phyloP scores from a whole-genome alignment of 2,113 vertebrate genomes.

The Vulpes vulpes region DNA sequence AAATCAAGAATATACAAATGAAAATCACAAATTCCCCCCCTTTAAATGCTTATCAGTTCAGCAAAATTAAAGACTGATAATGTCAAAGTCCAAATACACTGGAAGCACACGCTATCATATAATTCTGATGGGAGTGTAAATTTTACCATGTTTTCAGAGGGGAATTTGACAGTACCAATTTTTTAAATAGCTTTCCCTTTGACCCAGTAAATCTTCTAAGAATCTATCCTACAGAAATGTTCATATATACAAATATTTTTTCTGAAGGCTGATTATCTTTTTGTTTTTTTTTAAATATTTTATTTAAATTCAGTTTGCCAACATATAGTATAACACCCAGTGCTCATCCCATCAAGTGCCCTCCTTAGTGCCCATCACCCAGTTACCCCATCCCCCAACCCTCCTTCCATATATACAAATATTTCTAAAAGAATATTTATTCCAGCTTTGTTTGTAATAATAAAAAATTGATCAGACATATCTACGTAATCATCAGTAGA shows the following conservation, averaged over 20 bases:
- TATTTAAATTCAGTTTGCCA: too few relatives aligned
- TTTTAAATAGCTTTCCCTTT: conserved; percentile 41
- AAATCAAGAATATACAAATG: not conserved
- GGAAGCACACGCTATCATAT: not conserved
- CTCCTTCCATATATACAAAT: not conserved
- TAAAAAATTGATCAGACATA: not conserved
- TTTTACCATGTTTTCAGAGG: not conserved
- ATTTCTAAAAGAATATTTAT: not conserved
- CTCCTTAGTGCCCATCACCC: too few relatives aligned
- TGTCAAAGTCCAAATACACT: not conserved
- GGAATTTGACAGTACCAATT: not conserved
- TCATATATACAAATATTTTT: not conserved
- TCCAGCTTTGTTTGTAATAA: conserved; percentile 34
- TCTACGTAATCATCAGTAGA: not conserved
- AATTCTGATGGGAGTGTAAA: not conserved
- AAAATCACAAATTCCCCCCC: not conserved
- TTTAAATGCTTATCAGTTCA: not conserved
- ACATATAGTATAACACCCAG: too few relatives aligned
- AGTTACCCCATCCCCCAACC: too few relatives aligned
- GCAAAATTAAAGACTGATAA: not conserved
- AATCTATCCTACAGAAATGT: not conserved
- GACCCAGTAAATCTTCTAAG: not conserved
- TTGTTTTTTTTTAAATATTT: too few relatives aligned
- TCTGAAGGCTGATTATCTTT: too few relatives aligned
- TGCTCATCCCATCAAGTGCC: too few relatives aligned